Percentiles rank a stretch among this genome's conserved stretches.
phyloP scores from a whole-genome alignment of 2,888 invertebrate genomes.

The Ochlodes sylvanus region DNA sequence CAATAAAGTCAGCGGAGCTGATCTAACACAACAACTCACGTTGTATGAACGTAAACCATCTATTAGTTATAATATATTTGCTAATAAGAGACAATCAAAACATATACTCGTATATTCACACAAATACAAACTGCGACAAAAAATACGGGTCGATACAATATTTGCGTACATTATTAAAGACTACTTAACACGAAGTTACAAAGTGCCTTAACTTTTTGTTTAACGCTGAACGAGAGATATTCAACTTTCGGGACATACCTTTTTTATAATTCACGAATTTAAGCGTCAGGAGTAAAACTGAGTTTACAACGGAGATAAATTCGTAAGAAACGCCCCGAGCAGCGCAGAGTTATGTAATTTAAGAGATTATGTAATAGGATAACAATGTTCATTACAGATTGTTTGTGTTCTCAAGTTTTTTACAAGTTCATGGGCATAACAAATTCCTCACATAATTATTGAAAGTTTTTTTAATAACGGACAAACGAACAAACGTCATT shows the following conservation, averaged over 20 bases:
- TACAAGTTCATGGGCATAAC: too few species aligned
- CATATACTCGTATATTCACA: too few species aligned
- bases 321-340: slow-evolving; percentile 29
- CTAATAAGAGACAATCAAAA: too few species aligned
- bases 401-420: neutral
- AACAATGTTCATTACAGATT: slow-evolving; percentile 31
- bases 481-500: too few species aligned
- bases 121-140: neutral
- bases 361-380: slow-evolving; percentile 24
- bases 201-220: slow-evolving; percentile 26
- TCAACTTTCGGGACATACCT: slow-evolving; percentile 31
- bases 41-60: too few species aligned
- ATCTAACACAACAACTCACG: too few species aligned
- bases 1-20: too few species aligned
- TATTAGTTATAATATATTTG: too few species aligned
- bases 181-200: slow-evolving; percentile 24
- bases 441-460: too few species aligned
- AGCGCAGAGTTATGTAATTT: slow-evolving; percentile 29
- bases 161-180: slow-evolving; percentile 21
- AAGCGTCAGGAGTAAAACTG: slow-evolving; percentile 32
- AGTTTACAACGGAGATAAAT: slow-evolving; percentile 33
- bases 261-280: slow-evolving; percentile 38
- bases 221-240: slow-evolving; percentile 30
- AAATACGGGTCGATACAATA: slow-evolving; percentile 5
- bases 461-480: too few species aligned